Percentiles rank a stretch among this genome's conserved stretches.
These are phyloP conservation scores for Bolborhynchus lineola DNA, from an alignment of 2,113 vertebrate genomes.

Conservation along the genomic window DNA sequence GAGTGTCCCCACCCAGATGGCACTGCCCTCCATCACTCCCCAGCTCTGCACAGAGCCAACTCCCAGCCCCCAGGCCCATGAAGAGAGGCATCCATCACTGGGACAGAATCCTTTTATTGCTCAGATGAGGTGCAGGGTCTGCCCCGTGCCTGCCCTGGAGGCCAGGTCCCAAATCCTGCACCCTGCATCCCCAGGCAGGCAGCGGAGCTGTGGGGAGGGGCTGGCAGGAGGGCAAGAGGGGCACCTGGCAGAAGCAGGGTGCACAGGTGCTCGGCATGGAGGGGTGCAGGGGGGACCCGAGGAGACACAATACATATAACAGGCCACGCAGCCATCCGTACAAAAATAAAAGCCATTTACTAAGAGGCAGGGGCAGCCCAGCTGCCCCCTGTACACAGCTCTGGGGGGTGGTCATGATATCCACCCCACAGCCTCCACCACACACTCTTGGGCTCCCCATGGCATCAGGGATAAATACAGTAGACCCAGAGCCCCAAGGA, in stretches of 20 bases:
- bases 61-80: slow-evolving; percentile 46
- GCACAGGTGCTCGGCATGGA: background rate
- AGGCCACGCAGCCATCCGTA: background rate
- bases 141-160: background rate
- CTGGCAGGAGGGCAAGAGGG: background rate
- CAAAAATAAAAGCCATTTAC: slow-evolving; percentile 70
- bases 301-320: background rate
- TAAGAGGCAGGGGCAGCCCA: slow-evolving; percentile 28
- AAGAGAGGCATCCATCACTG: slow-evolving; percentile 60
- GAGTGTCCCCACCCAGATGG: background rate
- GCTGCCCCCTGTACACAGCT: slow-evolving; percentile 48
- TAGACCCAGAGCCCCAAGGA: background rate
- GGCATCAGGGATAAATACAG: background rate
- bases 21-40: background rate
- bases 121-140: background rate
- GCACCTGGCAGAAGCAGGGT: background rate
- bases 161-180: slow-evolving; percentile 2
- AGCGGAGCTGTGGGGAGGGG: background rate
- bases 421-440: background rate
- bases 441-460: background rate
- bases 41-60: background rate
- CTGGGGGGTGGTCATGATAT: background rate
- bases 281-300: background rate
- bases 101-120: slow-evolving; percentile 66
- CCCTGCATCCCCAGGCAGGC: background rate